Evolutionary conservation across 2,888 invertebrate species (phyloP).

Genomic region (Cryptocephalus moraei): DNA sequence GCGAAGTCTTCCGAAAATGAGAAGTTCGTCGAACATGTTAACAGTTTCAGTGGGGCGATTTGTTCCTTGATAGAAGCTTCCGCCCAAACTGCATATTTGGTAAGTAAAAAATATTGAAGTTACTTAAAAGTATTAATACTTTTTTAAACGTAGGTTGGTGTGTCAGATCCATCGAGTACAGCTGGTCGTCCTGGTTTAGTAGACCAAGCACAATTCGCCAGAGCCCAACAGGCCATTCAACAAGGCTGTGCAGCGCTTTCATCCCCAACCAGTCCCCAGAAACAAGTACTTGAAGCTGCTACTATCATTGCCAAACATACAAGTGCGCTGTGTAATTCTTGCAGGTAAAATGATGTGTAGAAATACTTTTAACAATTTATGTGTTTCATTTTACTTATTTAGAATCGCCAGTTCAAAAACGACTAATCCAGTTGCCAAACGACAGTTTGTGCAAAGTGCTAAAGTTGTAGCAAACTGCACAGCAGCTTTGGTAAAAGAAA

Average conservation of each 20-base stretch:
- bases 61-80: constrained; percentile 88
- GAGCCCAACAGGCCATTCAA: constrained; percentile 84
- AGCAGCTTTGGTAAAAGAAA: constrained; percentile 86
- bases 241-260: constrained; percentile 74
- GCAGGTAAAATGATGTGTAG: constrained; percentile 32
- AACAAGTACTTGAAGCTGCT: constrained; percentile 80
- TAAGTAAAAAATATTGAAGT: constrained; percentile 20
- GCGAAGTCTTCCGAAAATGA: constrained; percentile 82
- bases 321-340: constrained; percentile 89
- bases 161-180: constrained; percentile 81
- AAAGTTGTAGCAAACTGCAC: constrained; percentile 97
- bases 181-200: constrained; percentile 83
- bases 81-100: constrained; percentile 89
- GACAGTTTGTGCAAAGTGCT: constrained; percentile 95
- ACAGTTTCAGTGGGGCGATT: constrained; percentile 75
- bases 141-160: constrained; percentile 61
- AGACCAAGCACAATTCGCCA: constrained; percentile 77
- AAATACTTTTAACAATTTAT: neutral
- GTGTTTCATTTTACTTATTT: constrained; percentile 35
- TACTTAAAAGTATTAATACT: neutral
- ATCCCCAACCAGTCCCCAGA: constrained; percentile 63
- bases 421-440: constrained; percentile 80
- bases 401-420: constrained; percentile 79
- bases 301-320: constrained; percentile 95
- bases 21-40: constrained; percentile 74